Base-by-base conservation (phyloP, 2,888 invertebrate species). In the Dermolepida albohirtum region DNA sequence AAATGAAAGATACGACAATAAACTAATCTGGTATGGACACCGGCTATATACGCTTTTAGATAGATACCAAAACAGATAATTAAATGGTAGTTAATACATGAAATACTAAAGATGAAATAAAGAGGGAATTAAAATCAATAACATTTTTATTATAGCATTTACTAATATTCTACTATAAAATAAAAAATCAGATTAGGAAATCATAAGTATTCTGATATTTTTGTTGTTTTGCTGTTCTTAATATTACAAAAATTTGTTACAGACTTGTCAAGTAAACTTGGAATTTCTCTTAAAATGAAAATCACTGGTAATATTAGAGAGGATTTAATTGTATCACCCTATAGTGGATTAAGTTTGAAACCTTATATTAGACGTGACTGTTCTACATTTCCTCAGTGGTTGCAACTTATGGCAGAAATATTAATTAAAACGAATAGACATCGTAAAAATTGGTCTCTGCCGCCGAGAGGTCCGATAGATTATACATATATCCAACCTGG, bases 401-500 rank as follows among this genome's bases (percentile, higher is more conserved):
- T 96, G 54, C 84, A 84, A 73, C 82, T 96, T 52, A 87, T 89
- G 78, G 86, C 89, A 5, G 91, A 94, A 78, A 83, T 91, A 71
- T 85, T 86, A 55, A 78, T 79, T 44, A 87, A 83, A 78, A 87
- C 86, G 0, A 86, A 89, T 80, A 85, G 84, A 77, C 80, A 77
- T 17, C 71, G 78, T 59, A 55, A 68, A 39, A 67, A 76, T 16
- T 81, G 76, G 70, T 63, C 70, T 54, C 71, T 82, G 69, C 82
- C 89, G 71, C 68, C 82, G 2, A 84, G 85, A 65, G 87, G 88
- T 1, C 86, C 93, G 0, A 86, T 97, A 10, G 95, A 96, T 84
- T 97, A 91, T 83, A 92, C 92, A 73, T 96, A 96, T 80, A 90
- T 97, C 14, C 88, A 92, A 43, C 93, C 95, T 0, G 92, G 95